Evolutionary conservation across 2,797 vertebrate genomes (phyloP), one percentile per base, ranked within the genome.

Genomic region (Chaetophractus vellerosus): DNA sequence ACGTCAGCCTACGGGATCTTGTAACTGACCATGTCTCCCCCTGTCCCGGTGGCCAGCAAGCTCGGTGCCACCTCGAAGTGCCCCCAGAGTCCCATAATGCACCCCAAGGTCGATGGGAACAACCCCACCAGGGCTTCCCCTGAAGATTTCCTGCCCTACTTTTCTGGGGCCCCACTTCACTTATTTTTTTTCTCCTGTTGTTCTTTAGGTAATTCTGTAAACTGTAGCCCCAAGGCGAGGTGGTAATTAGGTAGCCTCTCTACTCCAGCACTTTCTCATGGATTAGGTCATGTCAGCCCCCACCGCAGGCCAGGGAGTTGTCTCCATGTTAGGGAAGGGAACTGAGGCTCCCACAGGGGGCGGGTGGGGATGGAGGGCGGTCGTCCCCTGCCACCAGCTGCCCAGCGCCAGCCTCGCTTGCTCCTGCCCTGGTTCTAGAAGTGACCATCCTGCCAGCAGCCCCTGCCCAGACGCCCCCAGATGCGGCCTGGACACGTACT

Each of bases 321-420:
- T 33, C 31, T 61, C 63, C 50, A 16, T 38, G 78, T 88, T 75
- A 87, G 6, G 31, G 57, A 78, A 41, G 57, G 79, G 66, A 59
- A n/a, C 12, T 0, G 15, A 78, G 48, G 33, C 52, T 19, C 28
- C 21, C 9, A 3, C 45, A 48, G 52, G 41, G 45, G 33, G 23
- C 31, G 38, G 33, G 45, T 24, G 14, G 31, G 38, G 11, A 11
- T 78, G 19, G 41, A 71, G n/a, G 71, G 23, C 6, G 36, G 50
- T 36, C n/a, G 19, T 4, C n/a, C 16, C 18, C 1, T 12, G 4
- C 41, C 36, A 5, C 26, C 66, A 23, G 31, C 38, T 1, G 0
- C 57, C 38, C 45, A 48, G 59, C 0, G 0, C 66, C 0, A 0
- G 50, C 50, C 45, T 41, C 1, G 14, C 66, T 9, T 6, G 24